Evolutionary conservation across 1,140 invertebrate genomes (phyloP).

Genomic region (Mamestra configurata): DNA sequence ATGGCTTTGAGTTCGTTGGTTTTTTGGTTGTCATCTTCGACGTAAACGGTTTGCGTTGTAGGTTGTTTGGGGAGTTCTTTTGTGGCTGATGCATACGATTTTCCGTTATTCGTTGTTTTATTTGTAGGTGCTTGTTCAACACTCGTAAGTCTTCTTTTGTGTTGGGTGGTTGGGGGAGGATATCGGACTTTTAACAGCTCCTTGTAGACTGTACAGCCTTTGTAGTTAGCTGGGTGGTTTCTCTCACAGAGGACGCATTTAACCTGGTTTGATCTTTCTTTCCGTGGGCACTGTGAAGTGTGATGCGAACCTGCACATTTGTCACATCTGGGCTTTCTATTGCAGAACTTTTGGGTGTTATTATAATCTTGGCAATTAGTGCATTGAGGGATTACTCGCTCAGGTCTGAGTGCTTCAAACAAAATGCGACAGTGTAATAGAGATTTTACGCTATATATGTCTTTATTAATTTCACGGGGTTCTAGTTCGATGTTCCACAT

Average conservation of each 20-base stretch:
- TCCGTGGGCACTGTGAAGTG: constrained; percentile 16
- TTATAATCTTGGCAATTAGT: constrained; percentile 45
- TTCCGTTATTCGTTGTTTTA: not conserved
- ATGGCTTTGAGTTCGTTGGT: not conserved
- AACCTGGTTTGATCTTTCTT: constrained; percentile 5
- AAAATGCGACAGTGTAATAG: not conserved
- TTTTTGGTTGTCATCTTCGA: not conserved
- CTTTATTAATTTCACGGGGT: not conserved
- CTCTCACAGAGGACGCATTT: not conserved
- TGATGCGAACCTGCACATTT: constrained; percentile 45
- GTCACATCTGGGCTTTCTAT: constrained; percentile 46
- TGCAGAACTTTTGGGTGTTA: constrained; percentile 44
- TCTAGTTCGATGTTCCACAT: not conserved
- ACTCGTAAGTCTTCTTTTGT: not conserved
- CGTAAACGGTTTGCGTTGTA: not conserved
- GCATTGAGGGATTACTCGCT: constrained; percentile 34
- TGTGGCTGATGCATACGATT: not conserved
- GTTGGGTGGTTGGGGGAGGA: not conserved
- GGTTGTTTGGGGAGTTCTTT: not conserved
- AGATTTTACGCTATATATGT: not conserved
- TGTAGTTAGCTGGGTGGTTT: not conserved
- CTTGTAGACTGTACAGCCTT: too few relatives aligned
- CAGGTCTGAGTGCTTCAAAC: constrained; percentile 17
- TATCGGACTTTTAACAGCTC: not conserved
- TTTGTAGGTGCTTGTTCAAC: not conserved